Conservation (phyloP, 2,113 vertebrate genomes). For the Merops nubicus region DNA sequence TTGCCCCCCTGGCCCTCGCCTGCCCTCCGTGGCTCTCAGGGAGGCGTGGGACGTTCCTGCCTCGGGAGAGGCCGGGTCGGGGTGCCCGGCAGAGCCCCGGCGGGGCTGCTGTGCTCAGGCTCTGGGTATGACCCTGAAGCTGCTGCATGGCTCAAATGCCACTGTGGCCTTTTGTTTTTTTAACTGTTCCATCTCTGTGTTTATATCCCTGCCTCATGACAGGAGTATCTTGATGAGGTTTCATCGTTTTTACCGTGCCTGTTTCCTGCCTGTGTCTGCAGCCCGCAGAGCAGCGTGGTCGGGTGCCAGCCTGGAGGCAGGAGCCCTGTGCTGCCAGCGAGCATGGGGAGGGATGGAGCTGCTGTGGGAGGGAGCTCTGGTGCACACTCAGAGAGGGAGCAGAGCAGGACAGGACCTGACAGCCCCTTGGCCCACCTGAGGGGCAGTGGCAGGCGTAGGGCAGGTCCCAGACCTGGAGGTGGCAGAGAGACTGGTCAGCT, state of each 20-base stretch:
- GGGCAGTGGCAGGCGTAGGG: not conserved
- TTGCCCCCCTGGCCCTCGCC: not conserved
- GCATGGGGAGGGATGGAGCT: not conserved
- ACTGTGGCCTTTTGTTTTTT: not conserved
- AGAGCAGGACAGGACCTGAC: not conserved
- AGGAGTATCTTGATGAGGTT: not conserved
- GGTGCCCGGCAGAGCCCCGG: fast-evolving
- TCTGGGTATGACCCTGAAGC: not conserved
- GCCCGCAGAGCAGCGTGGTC: not conserved
- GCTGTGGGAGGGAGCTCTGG: fast-evolving
- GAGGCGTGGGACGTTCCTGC: fast-evolving
- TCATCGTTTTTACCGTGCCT: not conserved
- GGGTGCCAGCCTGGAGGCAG: not conserved
- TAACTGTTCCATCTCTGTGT: not conserved
- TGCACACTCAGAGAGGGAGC: not conserved
- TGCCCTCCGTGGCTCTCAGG: not conserved
- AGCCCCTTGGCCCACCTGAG: not conserved
- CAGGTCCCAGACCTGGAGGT: not conserved
- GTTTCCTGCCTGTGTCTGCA: fast-evolving
- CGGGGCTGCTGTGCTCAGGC: not conserved
- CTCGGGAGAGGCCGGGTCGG: fast-evolving
- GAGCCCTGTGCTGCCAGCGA: not conserved
- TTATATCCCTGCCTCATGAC: not conserved
- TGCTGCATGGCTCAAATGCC: not conserved
- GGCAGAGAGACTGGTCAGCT: not conserved